Evolutionary conservation across 2,113 vertebrate genomes (phyloP).

Genomic region (Tupaia tana): DNA sequence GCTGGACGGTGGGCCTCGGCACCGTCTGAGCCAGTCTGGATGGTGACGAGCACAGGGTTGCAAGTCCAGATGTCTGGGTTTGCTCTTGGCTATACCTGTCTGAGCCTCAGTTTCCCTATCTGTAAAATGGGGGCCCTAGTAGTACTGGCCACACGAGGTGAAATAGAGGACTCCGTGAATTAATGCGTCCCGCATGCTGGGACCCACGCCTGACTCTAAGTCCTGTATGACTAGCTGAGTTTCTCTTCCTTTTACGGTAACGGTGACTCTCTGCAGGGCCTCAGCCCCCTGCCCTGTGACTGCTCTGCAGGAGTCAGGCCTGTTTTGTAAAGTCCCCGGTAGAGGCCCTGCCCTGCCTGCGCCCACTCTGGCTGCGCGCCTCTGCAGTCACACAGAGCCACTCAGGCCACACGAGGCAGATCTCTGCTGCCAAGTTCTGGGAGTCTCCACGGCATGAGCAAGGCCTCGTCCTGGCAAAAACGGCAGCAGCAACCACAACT

Average conservation of each 20-base stretch:
- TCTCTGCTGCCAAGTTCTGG: background rate
- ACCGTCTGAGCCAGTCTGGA: background rate
- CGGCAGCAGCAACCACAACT: no score
- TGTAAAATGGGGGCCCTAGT: background rate
- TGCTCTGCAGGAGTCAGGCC: background rate
- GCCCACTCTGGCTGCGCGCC: rapidly evolving
- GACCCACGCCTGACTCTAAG: background rate
- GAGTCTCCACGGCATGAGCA: no score
- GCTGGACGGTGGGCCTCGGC: background rate
- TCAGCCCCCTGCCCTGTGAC: background rate
- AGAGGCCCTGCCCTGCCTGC: background rate
- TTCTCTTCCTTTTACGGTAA: no score
- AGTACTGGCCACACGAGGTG: background rate
- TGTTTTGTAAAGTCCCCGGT: background rate
- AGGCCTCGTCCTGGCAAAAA: background rate
- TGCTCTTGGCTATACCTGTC: background rate
- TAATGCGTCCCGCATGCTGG: background rate
- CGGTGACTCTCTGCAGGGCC: background rate
- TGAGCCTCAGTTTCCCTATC: background rate
- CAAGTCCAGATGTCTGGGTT: background rate
- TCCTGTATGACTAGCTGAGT: background rate
- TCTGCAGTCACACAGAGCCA: rapidly evolving
- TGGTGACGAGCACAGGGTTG: background rate
- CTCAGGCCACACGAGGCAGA: rapidly evolving
- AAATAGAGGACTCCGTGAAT: background rate